Percentiles rank a stretch among this genome's conserved stretches.
phyloP scores from a whole-genome alignment of 2,888 invertebrate species.

The Microplitis manilae region DNA sequence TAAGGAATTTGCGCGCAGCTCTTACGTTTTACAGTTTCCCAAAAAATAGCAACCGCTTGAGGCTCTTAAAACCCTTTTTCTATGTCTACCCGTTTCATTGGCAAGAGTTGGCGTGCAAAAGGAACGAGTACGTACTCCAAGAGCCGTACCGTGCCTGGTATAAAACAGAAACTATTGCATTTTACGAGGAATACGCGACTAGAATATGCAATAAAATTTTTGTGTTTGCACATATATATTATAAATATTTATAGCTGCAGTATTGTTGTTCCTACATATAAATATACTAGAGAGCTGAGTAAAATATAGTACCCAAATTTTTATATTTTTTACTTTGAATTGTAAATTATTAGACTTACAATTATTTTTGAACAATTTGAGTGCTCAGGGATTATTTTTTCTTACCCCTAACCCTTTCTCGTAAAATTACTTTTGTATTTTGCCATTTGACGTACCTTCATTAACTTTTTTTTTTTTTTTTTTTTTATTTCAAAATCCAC shows the following conservation, averaged over 20 bases:
- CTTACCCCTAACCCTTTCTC: too few relatives aligned
- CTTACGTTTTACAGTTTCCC: constrained; percentile 6
- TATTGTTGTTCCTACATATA: background rate
- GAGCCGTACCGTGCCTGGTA: constrained; percentile 42
- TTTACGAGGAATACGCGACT: constrained; percentile 57
- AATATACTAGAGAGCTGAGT: background rate
- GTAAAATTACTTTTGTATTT: too few relatives aligned
- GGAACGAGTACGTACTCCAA: constrained; percentile 35
- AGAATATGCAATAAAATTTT: constrained; percentile 48
- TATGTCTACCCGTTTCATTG: constrained; percentile 30
- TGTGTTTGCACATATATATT: constrained; percentile 10
- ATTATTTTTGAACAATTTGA: too few relatives aligned
- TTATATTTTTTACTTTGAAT: background rate
- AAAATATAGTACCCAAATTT: background rate
- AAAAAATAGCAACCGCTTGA: constrained; percentile 11
- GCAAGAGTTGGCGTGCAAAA: constrained; percentile 46
- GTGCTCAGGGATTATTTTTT: too few relatives aligned
- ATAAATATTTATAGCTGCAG: constrained; percentile 7
- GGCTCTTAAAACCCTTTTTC: constrained; percentile 18
- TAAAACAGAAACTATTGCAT: constrained; percentile 59
- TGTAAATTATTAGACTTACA: background rate
- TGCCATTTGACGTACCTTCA: too few relatives aligned
- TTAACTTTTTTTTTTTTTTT: too few relatives aligned
- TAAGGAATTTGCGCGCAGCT: constrained; percentile 18
- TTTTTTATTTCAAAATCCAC: too few relatives aligned